phyloP scores from a whole-genome alignment of 2,888 invertebrate species.

The Amphipoea lucens region DNA sequence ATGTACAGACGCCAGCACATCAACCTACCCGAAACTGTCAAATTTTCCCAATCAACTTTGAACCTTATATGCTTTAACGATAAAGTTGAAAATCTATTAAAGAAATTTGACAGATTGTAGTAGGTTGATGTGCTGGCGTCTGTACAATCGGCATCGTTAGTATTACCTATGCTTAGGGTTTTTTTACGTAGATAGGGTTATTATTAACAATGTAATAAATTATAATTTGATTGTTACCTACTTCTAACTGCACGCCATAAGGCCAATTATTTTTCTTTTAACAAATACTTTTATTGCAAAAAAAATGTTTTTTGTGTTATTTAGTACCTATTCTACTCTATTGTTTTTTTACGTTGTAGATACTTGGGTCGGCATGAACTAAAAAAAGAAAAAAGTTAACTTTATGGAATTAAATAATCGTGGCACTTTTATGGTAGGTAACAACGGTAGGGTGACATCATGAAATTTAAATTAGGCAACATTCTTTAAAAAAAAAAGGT shows the following conservation, averaged over 20 bases:
- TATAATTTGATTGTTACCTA: background rate
- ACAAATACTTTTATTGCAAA: background rate
- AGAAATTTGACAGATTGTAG: too few relatives aligned
- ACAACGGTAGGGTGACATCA: constrained; percentile 6
- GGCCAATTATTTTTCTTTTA: constrained; percentile 11
- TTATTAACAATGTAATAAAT: background rate
- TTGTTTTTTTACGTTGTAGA: constrained; percentile 3
- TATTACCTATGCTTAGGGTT: background rate
- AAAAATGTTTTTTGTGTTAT: background rate
- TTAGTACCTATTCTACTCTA: background rate
- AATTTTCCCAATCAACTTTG: too few relatives aligned
- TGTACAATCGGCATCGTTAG: too few relatives aligned
- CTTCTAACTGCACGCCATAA: constrained; percentile 4
- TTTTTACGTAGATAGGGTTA: background rate
- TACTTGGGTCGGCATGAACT: background rate
- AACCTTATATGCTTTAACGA: too few relatives aligned
- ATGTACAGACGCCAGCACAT: too few relatives aligned
- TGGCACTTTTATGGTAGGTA: background rate
- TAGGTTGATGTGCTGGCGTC: too few relatives aligned
- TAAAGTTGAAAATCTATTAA: too few relatives aligned
- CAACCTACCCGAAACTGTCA: too few relatives aligned
- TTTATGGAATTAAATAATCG: background rate
- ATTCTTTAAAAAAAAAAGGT: background rate
- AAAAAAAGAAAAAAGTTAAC: background rate
- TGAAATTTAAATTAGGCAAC: constrained; percentile 36